These are phyloP conservation scores for Galerucella calmariensis DNA, from an alignment of 2,888 invertebrate species.

Conservation along the genomic window DNA sequence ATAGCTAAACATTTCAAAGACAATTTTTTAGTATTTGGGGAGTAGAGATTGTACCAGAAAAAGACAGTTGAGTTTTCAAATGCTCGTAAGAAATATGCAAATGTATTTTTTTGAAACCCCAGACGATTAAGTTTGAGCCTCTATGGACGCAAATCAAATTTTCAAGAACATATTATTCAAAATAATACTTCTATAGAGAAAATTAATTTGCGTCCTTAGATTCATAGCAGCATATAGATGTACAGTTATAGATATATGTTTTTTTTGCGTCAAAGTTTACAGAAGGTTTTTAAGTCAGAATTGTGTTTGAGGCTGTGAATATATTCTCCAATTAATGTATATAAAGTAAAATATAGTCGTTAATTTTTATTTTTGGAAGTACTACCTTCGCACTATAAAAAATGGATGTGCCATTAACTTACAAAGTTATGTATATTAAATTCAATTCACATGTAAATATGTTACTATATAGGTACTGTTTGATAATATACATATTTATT, in stretches of 20 bases:
- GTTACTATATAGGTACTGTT: slow-evolving; percentile 57
- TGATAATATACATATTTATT: slow-evolving; percentile 61
- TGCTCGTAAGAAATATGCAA: no score
- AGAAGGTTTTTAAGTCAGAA: slow-evolving; percentile 50
- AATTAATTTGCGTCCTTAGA: background rate
- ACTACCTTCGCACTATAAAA: slow-evolving; percentile 52
- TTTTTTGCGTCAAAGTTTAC: slow-evolving; percentile 39
- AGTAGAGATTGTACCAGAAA: no score
- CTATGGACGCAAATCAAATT: background rate
- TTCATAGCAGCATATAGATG: slow-evolving; percentile 38
- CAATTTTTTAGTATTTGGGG: background rate
- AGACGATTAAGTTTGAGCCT: background rate
- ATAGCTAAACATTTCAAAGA: background rate
- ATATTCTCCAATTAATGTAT: slow-evolving; percentile 54
- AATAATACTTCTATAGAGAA: background rate
- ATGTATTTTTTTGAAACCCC: background rate
- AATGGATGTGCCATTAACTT: slow-evolving; percentile 60
- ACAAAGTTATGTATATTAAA: slow-evolving; percentile 55
- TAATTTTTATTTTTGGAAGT: slow-evolving; percentile 51
- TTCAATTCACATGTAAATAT: slow-evolving; percentile 54
- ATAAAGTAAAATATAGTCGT: slow-evolving; percentile 46
- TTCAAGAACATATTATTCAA: no score
- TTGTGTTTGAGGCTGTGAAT: slow-evolving; percentile 60
- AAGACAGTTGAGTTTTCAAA: no score
- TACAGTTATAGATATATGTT: slow-evolving; percentile 21